These are phyloP conservation scores for Falco cherrug DNA, from an alignment of 2,797 vertebrate species.

Conservation along the genomic window DNA sequence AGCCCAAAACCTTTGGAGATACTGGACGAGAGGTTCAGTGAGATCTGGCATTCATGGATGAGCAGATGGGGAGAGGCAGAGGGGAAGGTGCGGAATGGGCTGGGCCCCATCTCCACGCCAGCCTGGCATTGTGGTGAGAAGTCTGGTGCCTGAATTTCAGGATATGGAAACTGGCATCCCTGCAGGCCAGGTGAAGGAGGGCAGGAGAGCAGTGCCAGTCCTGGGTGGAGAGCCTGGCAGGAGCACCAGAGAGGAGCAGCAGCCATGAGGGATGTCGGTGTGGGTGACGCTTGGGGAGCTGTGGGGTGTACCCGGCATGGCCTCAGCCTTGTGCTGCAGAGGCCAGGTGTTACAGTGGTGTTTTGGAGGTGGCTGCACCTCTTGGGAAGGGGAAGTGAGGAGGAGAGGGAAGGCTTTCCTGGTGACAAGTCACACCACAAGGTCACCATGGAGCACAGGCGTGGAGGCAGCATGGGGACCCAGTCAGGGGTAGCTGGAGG, in stretches of 20 bases:
- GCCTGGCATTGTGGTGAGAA: background rate
- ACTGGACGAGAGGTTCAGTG: background rate
- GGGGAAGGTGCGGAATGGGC: background rate
- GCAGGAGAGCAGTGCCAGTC: background rate
- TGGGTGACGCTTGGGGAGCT: background rate
- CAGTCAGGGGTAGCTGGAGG: background rate
- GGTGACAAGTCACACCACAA: accelerated
- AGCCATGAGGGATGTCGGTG: accelerated
- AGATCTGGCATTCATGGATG: background rate
- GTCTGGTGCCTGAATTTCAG: background rate
- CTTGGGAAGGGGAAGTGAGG: background rate
- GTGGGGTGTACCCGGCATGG: accelerated
- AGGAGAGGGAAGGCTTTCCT: background rate
- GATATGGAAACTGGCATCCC: background rate
- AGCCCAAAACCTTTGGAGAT: background rate
- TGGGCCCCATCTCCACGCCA: accelerated
- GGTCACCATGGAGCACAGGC: background rate
- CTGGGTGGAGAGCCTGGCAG: background rate
- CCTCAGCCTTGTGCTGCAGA: background rate
- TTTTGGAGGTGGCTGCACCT: background rate
- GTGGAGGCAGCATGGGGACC: background rate
- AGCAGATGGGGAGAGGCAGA: background rate
- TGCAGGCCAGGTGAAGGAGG: background rate
- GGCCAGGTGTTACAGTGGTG: background rate
- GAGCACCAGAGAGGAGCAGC: background rate